Base-by-base conservation (phyloP, 2,888 invertebrate species). In the Magallana nippona region DNA sequence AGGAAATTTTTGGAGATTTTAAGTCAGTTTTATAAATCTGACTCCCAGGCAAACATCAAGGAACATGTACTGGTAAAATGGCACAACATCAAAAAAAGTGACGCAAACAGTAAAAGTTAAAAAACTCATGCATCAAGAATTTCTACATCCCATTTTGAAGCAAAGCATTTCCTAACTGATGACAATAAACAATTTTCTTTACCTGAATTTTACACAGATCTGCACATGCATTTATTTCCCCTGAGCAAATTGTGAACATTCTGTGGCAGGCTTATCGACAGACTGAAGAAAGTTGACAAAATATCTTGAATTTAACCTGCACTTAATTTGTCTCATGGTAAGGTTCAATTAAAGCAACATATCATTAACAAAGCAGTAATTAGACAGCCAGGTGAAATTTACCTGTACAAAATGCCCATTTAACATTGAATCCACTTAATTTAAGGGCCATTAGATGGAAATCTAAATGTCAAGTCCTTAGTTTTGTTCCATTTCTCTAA, bases 321-420 rank as follows among this genome's bases (percentile, higher is more conserved):
- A 71, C 71, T 63, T 71, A 71, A 71, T 10, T 71, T 19, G 32
- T 32, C 32, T 27, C 15, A 60, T 27, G 71, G 27, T 27, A 5
- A 71, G 71, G 32, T 71, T 22, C 71, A 71, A 71, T 71, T 71
- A 27, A 71, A 15, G 71, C 2, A 71, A 71, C 71, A 71, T 71
- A 32, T 71, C 71, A 71, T 71, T 71, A 71, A 27, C 71, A 27
- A 27, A 22, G 27, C 32, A 5, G 15, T 71, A 71, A 71, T 71
- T 71, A 71, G 32, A 32, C 22, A 71, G 32, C 27, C 71, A 71
- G 27, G 27, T 71, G 32, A 44, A 71, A 71, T 71, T 71, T 13
- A 71, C 71, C 32, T 71, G 71, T 71, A 71, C 32, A 0, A 8
- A 71, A 32, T 13, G 22, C 71, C 32, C 71, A 71, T 71, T 71